phyloP scores from a whole-genome alignment of 1,140 invertebrate genomes.

The Lepidurus apus region DNA sequence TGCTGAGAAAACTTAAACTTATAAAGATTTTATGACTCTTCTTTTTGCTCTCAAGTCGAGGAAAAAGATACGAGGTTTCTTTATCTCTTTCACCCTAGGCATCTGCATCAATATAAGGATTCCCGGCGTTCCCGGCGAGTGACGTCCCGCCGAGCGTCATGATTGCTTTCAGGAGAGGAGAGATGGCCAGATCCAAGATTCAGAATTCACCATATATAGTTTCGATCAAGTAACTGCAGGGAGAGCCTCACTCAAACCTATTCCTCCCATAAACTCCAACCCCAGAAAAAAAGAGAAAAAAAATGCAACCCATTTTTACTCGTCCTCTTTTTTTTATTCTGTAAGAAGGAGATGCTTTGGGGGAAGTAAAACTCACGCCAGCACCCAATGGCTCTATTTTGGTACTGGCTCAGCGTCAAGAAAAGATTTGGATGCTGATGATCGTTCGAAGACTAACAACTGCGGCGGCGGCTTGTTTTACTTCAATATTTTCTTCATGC shows the following conservation, averaged over 20 bases:
- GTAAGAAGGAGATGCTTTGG: not conserved
- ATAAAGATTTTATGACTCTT: conserved; percentile 13
- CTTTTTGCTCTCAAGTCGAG: conserved; percentile 23
- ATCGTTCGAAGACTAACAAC: conserved; percentile 7
- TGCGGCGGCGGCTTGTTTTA: not conserved
- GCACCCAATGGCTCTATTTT: conserved; percentile 12
- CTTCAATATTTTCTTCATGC: not conserved
- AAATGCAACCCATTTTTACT: not conserved
- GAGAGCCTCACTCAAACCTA: not conserved
- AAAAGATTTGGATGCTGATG: not conserved
- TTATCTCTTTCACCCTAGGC: conserved; percentile 19
- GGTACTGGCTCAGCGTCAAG: conserved; percentile 8
- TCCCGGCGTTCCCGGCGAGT: conserved; percentile 16
- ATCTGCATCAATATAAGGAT: conserved; percentile 22
- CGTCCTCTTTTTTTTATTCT: not conserved
- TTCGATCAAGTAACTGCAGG: conserved; percentile 10
- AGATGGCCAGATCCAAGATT: conserved; percentile 17
- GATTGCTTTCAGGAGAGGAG: conserved; percentile 21
- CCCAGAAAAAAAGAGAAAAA: not conserved
- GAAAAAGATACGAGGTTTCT: not conserved
- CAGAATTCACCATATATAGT: conserved; percentile 19
- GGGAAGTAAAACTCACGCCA: not conserved
- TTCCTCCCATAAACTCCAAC: not conserved
- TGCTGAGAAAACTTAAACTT: conserved; percentile 6
- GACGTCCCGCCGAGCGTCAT: conserved; percentile 16